A percentile compares a stretch with the other conserved stretches of the same genome.
Conservation (phyloP, 2,797 vertebrate genomes). For the Pangasius macronema region DNA sequence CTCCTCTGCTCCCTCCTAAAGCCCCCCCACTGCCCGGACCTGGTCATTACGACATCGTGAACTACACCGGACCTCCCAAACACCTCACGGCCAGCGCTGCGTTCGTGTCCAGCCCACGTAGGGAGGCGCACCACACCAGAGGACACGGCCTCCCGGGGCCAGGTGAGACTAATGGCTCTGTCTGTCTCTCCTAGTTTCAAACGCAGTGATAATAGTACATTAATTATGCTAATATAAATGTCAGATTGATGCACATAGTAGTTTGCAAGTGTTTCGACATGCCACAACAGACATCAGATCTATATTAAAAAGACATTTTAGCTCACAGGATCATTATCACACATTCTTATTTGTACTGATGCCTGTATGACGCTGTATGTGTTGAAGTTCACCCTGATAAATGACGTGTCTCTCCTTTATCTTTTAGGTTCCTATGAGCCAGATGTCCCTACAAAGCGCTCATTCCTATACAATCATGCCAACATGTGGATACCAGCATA, state of each 20-base stretch:
- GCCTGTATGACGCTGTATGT: background rate
- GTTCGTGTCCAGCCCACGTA: conserved; percentile 75
- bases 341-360: background rate
- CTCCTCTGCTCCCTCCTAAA: conserved; percentile 67
- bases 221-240: background rate
- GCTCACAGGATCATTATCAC: background rate
- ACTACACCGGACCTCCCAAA: conserved; percentile 56
- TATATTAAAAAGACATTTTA: background rate
- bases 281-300: background rate
- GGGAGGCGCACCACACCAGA: conserved; percentile 32
- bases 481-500: conserved; percentile 72
- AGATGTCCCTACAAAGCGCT: conserved; percentile 65
- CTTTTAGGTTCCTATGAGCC: conserved; percentile 73
- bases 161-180: conserved; percentile 65
- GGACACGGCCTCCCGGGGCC: conserved; percentile 69
- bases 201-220: background rate
- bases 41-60: conserved; percentile 71
- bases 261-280: background rate
- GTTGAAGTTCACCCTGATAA: background rate
- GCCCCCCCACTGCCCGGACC: conserved; percentile 73
- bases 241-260: no score
- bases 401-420: background rate
- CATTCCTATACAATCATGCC: conserved; percentile 72
- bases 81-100: conserved; percentile 70
- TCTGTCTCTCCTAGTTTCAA: background rate